Conservation (phyloP, 2,113 vertebrate genomes). For the Dipodomys spectabilis region DNA sequence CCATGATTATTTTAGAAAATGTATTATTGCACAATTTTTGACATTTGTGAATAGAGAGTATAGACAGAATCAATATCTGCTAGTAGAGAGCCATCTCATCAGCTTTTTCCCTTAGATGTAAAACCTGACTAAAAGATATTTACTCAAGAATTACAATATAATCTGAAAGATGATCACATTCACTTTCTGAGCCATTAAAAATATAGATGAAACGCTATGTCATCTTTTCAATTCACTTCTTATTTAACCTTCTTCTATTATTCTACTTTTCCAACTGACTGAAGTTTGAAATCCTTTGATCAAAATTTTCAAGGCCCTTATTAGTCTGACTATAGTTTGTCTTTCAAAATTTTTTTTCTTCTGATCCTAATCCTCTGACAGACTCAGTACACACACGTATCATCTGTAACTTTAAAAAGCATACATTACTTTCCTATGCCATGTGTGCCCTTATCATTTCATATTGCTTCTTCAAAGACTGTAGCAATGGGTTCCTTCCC, state of each 20-base stretch:
- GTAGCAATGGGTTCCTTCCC: not conserved
- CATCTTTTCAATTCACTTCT: not conserved
- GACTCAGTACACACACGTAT: not conserved
- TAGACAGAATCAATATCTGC: slow-evolving; percentile 26
- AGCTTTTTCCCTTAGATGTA: slow-evolving; percentile 37
- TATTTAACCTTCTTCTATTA: slow-evolving; percentile 39
- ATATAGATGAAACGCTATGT: slow-evolving; percentile 24
- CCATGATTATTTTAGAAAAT: slow-evolving; percentile 56
- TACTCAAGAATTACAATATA: slow-evolving; percentile 21
- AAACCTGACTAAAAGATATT: slow-evolving; percentile 54
- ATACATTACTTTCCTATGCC: no score
- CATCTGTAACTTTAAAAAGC: not conserved
- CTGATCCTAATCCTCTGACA: not conserved
- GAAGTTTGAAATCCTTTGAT: slow-evolving; percentile 32
- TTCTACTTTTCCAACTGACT: not conserved
- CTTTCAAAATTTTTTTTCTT: not conserved
- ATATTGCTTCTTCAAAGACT: not conserved
- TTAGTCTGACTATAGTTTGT: not conserved
- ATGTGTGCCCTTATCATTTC: not conserved
- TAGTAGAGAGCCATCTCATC: slow-evolving; percentile 26
- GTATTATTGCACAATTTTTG: slow-evolving; percentile 40
- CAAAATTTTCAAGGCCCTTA: not conserved
- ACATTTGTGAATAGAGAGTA: slow-evolving; percentile 48
- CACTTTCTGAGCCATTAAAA: slow-evolving; percentile 40
- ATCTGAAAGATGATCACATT: slow-evolving; percentile 43